These are phyloP conservation scores for Paratrypauchen microcephalus DNA, from an alignment of 2,797 vertebrate genomes.

Conservation along the genomic window DNA sequence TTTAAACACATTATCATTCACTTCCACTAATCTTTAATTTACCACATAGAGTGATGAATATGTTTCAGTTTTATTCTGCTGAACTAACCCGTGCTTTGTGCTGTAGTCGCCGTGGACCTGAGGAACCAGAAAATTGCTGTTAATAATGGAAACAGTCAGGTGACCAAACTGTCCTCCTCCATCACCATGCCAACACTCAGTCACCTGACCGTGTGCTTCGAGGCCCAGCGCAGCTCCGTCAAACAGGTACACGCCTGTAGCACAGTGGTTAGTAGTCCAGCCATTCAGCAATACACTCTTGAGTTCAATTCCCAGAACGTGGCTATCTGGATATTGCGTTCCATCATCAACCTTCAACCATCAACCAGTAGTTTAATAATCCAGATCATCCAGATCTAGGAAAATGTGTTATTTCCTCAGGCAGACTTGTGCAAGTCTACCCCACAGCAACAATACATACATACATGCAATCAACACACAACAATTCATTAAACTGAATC, in stretches of 20 bases:
- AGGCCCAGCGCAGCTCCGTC: slow-evolving; percentile 73
- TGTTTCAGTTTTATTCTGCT: background rate
- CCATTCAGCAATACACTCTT: background rate
- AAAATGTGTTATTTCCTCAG: no score
- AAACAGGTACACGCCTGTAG: slow-evolving; percentile 37
- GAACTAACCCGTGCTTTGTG: background rate
- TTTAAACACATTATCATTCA: background rate
- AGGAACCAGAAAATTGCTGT: slow-evolving; percentile 91
- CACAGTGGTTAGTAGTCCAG: background rate
- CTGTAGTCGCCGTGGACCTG: slow-evolving; percentile 84
- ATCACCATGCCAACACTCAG: slow-evolving; percentile 81
- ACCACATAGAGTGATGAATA: background rate
- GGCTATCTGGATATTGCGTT: background rate
- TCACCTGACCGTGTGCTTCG: slow-evolving; percentile 89
- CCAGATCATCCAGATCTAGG: no score
- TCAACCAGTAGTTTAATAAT: no score
- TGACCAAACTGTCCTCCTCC: slow-evolving; percentile 67
- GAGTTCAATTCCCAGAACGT: background rate
- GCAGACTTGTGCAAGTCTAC: no score
- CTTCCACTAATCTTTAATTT: background rate
- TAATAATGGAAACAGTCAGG: slow-evolving; percentile 58
- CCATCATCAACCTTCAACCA: no score
- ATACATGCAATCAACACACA: no score
- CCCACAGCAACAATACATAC: no score
- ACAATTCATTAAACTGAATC: no score